These are phyloP conservation scores for Halcyon malimbica DNA, from an alignment of 2,113 vertebrate species.

Conservation along the genomic window DNA sequence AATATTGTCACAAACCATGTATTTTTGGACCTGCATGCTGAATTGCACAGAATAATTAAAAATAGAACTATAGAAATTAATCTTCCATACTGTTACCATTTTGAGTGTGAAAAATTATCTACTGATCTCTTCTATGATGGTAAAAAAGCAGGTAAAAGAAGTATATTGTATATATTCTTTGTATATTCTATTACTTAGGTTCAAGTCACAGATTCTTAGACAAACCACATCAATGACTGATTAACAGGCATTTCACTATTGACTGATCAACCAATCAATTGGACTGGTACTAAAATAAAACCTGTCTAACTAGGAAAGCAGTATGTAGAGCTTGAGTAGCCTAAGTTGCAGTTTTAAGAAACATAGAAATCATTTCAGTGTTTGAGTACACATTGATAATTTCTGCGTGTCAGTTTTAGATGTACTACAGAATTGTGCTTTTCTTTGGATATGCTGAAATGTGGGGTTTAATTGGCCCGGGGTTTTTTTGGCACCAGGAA, in stretches of 20 bases:
- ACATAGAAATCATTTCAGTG: background rate
- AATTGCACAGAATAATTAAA: background rate
- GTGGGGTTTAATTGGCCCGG: background rate
- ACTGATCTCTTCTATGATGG: background rate
- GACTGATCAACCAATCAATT: background rate
- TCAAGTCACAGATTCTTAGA: background rate
- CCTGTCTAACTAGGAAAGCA: background rate
- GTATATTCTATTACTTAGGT: background rate
- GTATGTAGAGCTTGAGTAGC: background rate
- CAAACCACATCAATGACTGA: background rate
- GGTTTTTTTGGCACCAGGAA: background rate
- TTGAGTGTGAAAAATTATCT: background rate
- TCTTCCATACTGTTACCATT: background rate
- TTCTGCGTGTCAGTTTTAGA: background rate
- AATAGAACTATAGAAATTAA: background rate
- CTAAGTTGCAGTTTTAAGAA: background rate
- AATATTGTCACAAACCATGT: background rate
- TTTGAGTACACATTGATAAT: background rate
- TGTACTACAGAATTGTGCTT: background rate
- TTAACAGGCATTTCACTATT: background rate
- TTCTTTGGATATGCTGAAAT: background rate
- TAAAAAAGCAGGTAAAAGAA: background rate
- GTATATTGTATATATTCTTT: too few species aligned
- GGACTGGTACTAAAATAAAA: background rate
- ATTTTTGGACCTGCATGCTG: background rate